Percentiles rank a stretch among this genome's conserved stretches.
Conservation (phyloP, 2,797 vertebrate species). For the Pipistrellus nathusii region DNA sequence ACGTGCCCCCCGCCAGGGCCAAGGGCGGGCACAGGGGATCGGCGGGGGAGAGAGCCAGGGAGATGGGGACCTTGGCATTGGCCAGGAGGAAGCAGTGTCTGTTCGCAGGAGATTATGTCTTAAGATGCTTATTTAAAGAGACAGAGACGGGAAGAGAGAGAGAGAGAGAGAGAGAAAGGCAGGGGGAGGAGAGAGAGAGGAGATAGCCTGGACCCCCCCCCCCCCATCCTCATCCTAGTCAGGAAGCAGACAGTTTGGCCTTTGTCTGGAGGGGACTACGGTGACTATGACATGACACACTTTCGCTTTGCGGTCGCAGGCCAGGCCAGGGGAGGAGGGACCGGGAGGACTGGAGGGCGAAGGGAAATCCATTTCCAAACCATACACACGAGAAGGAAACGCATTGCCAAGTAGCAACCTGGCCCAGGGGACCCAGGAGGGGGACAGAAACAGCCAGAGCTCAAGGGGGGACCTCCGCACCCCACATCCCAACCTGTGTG, state of each 20-base stretch:
- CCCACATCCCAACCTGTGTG: constrained; percentile 54
- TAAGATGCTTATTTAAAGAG: constrained; percentile 66
- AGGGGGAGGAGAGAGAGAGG: neutral
- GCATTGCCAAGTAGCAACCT: neutral
- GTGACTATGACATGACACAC: too few species aligned
- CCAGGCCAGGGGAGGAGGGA: neutral
- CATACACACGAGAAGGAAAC: constrained; percentile 6
- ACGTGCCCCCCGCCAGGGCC: neutral
- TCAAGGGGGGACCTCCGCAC: neutral
- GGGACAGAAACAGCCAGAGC: neutral
- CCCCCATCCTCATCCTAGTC: neutral
- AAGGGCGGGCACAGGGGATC: neutral
- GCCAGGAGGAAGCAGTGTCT: constrained; percentile 64
- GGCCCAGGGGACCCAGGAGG: neutral
- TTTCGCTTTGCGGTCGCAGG: neutral
- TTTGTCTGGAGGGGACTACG: constrained; percentile 37
- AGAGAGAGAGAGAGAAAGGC: neutral
- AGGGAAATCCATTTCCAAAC: constrained; percentile 27
- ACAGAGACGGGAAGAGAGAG: neutral
- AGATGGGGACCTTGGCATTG: neutral
- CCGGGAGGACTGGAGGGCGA: neutral
- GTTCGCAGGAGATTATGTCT: constrained; percentile 68
- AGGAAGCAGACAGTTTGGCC: constrained; percentile 44
- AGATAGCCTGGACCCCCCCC: neutral
- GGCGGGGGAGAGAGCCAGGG: neutral